phyloP scores from a whole-genome alignment of 2,113 vertebrate genomes.

The Ameiurus melas region DNA sequence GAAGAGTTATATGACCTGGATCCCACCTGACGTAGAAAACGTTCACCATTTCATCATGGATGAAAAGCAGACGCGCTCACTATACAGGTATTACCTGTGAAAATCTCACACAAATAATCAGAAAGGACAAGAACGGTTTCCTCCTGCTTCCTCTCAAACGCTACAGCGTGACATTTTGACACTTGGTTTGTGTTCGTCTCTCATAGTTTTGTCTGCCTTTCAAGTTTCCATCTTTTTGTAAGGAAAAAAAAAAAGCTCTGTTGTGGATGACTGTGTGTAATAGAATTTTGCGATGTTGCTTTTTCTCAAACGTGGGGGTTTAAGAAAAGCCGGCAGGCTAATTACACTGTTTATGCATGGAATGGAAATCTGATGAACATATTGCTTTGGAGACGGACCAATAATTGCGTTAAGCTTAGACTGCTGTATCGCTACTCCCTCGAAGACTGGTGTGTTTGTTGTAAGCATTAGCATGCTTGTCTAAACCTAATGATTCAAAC shows the following conservation, averaged over 20 bases:
- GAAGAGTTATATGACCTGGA: neutral
- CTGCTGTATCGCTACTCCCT: neutral
- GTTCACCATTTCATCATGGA: neutral
- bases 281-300: neutral
- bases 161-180: neutral
- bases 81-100: neutral
- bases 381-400: slow-evolving; percentile 19
- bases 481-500: neutral
- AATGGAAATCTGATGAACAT: slow-evolving; percentile 22
- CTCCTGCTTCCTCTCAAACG: neutral
- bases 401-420: slow-evolving; percentile 15
- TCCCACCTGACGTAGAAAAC: neutral
- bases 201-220: neutral
- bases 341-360: slow-evolving; percentile 26
- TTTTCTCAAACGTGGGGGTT: slow-evolving; percentile 5
- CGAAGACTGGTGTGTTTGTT: neutral
- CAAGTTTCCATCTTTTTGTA: neutral
- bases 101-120: neutral
- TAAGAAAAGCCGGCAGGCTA: slow-evolving; percentile 35
- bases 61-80: neutral
- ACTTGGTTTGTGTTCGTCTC: neutral
- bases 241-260: neutral
- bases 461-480: slow-evolving; percentile 14
- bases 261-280: slow-evolving; percentile 2
- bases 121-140: neutral